Percentiles rank a stretch among this genome's conserved stretches.
These are phyloP conservation scores for Paradoxurus hermaphroditus DNA, from an alignment of 2,113 vertebrate genomes.

Conservation along the genomic window DNA sequence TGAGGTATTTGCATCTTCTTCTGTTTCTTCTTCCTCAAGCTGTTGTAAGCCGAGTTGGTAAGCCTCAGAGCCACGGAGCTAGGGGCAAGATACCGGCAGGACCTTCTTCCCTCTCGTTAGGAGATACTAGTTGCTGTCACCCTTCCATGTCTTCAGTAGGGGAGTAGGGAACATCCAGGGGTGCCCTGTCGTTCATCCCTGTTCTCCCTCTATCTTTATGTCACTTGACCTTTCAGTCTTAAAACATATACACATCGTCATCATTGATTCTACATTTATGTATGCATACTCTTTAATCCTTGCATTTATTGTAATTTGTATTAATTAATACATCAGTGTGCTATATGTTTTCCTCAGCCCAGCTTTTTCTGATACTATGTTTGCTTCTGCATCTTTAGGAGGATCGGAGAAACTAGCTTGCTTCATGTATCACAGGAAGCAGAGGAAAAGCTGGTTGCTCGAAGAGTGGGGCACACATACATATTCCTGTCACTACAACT, in stretches of 20 bases:
- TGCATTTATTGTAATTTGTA: not conserved
- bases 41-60: not conserved
- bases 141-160: not conserved
- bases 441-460: not conserved
- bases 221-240: not conserved
- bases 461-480: not conserved
- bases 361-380: not conserved
- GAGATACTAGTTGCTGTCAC: not conserved
- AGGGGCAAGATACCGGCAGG: not conserved
- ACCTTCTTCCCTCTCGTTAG: not conserved
- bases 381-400: slow-evolving; percentile 7
- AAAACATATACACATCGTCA: not conserved
- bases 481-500: not conserved
- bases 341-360: not conserved
- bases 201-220: not conserved
- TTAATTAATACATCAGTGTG: not conserved
- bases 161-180: not conserved
- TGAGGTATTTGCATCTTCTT: slow-evolving; percentile 24
- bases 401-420: not conserved
- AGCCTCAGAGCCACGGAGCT: not conserved
- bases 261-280: not conserved
- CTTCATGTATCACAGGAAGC: not conserved
- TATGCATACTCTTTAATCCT: not conserved
- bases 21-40: not conserved
- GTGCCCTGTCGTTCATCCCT: not conserved